Percentiles rank a stretch among this genome's conserved stretches.
Conservation (phyloP, 2,113 vertebrate species). For the Pteruthius melanotis region DNA sequence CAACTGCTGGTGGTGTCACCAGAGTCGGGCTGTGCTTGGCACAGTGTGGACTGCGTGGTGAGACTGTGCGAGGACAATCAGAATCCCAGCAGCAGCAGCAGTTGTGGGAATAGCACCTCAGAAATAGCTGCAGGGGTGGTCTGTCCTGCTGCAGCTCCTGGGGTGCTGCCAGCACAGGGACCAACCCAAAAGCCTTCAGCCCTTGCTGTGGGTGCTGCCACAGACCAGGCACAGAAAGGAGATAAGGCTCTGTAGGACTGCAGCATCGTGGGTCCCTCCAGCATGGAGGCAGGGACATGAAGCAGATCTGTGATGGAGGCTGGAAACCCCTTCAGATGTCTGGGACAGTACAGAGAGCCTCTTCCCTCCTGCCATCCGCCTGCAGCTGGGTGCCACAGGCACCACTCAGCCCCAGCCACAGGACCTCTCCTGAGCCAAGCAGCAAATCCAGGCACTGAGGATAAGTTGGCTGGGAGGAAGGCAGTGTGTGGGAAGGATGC, state of each 20-base stretch:
- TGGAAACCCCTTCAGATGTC: background rate
- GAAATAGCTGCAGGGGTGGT: background rate
- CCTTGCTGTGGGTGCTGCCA: background rate
- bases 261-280: background rate
- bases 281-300: accelerated
- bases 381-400: background rate
- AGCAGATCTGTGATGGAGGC: background rate
- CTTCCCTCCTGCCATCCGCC: background rate
- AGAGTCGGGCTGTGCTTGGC: background rate
- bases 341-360: background rate
- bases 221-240: background rate
- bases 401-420: background rate
- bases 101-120: background rate
- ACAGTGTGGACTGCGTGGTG: background rate
- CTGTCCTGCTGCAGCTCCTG: background rate
- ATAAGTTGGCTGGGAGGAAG: background rate
- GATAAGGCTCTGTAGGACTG: background rate
- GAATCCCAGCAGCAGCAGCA: background rate
- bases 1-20: background rate
- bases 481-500: background rate
- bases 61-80: background rate
- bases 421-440: background rate
- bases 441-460: background rate
- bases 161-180: background rate
- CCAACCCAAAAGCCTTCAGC: background rate